Conservation (phyloP, 92 coral and sea anemone genomes). For the Siderastrea siderea region DNA sequence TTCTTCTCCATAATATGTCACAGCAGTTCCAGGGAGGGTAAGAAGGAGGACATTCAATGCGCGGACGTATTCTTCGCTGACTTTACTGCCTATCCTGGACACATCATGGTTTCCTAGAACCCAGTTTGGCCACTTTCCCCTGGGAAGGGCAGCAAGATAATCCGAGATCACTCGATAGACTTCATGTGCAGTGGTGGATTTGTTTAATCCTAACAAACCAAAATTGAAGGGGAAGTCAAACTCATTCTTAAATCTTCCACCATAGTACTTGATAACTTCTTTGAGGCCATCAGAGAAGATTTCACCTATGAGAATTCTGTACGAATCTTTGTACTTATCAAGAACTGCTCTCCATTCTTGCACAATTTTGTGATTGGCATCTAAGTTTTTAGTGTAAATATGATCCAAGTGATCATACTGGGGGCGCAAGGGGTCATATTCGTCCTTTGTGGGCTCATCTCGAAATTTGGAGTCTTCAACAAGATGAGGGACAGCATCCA, state of each 20-base stretch:
- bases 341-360: constrained; percentile 76
- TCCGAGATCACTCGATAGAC: constrained; percentile 64
- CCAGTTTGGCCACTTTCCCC: constrained; percentile 95
- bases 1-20: constrained; percentile 97
- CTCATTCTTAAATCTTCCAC: constrained; percentile 61
- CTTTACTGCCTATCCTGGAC: constrained; percentile 81
- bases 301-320: constrained; percentile 83
- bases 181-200: constrained; percentile 66
- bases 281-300: constrained; percentile 38
- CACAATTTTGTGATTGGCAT: constrained; percentile 70
- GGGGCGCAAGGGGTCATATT: constrained; percentile 57
- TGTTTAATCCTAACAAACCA: constrained; percentile 58
- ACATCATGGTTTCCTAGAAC: constrained; percentile 87
- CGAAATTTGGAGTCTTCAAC: constrained; percentile 74
- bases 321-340: constrained; percentile 65
- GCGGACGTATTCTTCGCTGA: constrained; percentile 62
- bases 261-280: constrained; percentile 80
- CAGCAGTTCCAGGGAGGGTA: constrained; percentile 91
- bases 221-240: constrained; percentile 93
- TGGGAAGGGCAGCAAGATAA: constrained; percentile 75
- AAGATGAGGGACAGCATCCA: constrained; percentile 86
- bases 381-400: constrained; percentile 75
- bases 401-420: constrained; percentile 70
- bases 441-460: constrained; percentile 77
- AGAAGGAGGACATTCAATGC: constrained; percentile 85